Base-by-base conservation (phyloP, 2,113 vertebrate genomes). In the Spea bombifrons region DNA sequence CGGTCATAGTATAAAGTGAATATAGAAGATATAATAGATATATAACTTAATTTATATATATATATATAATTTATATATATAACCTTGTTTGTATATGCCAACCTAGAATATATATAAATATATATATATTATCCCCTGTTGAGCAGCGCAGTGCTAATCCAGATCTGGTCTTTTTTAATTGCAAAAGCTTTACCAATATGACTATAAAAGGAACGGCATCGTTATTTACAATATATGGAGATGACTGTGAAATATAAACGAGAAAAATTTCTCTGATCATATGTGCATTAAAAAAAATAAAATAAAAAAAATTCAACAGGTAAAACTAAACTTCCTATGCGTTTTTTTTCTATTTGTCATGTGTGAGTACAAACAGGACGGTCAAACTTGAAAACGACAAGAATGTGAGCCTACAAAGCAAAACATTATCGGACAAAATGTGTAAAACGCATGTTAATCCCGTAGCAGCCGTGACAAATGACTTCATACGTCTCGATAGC, bases 371-470 rank as follows among this genome's bases (percentile, higher is more conserved):
- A 46, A 71, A 15, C 76, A 78, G 76, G 59, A 47, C 30, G 1
- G 7, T 45, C 30, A 9, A 48, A 16, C 68, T 78, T 78, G 48
- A 78, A 64, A 66, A 61, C 59, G 65, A 76, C 75, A 69, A 30
- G 66, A 55, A 52, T 8, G 44, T 61, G 9, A 57, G 69, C 53
- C 67, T 50, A 46, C 17, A 48, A 69, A 16, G 57, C 44, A 70
- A 61, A 61, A 46, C 66, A 61, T 70, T 5, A 66, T 46, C 45
- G 66, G 66, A 77, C 75, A 5, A 53, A 44, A 52, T 8, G n/a
- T 49, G n/a, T 8, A 46, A 67, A 63, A 77, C 63, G 55, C 55
- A 15, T 44, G 66, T 63, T 77, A 77, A 77, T 77, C 75, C 75
- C 75, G 6, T 3, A 44, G 9, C 30, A 59, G 9, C 47, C 44